These are phyloP conservation scores for Semnopithecus entellus DNA, from an alignment of 2,113 vertebrate genomes.

Conservation along the genomic window DNA sequence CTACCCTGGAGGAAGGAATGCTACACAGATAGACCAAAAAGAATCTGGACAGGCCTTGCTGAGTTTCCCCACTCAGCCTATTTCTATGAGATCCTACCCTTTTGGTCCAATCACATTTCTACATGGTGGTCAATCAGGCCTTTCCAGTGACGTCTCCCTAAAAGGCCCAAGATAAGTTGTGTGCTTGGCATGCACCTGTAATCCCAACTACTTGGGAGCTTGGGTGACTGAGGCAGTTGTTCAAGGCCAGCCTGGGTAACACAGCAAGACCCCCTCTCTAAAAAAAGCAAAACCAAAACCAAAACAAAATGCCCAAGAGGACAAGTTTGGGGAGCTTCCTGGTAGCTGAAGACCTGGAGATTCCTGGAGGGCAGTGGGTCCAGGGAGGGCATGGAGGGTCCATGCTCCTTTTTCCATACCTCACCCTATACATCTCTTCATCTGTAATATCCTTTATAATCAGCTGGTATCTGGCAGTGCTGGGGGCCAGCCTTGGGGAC, in stretches of 20 bases:
- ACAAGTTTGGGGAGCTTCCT: background rate
- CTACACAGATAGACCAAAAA: background rate
- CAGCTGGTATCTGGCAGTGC: background rate
- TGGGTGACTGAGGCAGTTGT: no score
- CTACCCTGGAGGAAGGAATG: background rate
- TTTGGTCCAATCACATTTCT: background rate
- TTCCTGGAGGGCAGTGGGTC: background rate
- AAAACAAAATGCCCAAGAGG: background rate
- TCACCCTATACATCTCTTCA: background rate
- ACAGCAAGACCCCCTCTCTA: no score
- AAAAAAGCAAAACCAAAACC: no score
- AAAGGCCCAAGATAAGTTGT: background rate
- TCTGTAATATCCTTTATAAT: background rate
- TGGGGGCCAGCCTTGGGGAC: background rate
- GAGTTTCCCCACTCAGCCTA: background rate
- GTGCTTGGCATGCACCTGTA: no score
- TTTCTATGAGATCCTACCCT: background rate
- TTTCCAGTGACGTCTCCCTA: background rate
- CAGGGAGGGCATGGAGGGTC: background rate
- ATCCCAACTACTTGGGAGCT: no score
- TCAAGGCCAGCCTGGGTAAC: no score
- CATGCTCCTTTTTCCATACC: background rate
- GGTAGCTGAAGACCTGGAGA: background rate
- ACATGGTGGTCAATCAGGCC: background rate
- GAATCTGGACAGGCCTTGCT: background rate